phyloP scores from a whole-genome alignment of 2,888 invertebrate genomes.

The Spatulosminthurus flaviceps region DNA sequence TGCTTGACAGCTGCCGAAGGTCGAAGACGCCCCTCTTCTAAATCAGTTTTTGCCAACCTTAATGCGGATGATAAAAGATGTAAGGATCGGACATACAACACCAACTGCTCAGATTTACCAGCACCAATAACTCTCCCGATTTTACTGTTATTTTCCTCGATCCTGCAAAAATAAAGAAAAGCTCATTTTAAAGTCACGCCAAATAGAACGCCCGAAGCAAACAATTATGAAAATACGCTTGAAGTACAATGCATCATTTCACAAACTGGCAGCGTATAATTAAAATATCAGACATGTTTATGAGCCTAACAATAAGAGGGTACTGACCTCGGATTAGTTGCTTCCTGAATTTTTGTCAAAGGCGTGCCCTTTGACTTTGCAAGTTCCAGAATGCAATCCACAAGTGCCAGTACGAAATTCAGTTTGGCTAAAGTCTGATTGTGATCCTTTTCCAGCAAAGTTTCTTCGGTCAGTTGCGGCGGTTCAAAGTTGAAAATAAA shows the following conservation, averaged over 20 bases:
- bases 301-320: background rate
- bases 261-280: background rate
- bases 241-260: background rate
- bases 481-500: conserved; percentile 64
- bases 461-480: conserved; percentile 63
- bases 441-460: conserved; percentile 80
- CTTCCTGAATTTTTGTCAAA: conserved; percentile 66
- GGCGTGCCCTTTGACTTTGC: conserved; percentile 83
- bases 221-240: background rate
- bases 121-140: conserved; percentile 55
- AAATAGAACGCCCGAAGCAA: background rate
- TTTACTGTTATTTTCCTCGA: conserved; percentile 57
- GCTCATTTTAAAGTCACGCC: background rate
- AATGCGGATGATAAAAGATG: conserved; percentile 96
- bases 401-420: conserved; percentile 94
- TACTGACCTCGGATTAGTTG: conserved; percentile 48
- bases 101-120: conserved; percentile 77
- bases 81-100: conserved; percentile 87
- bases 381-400: conserved; percentile 92
- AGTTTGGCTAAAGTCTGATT: conserved; percentile 96
- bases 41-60: conserved; percentile 85
- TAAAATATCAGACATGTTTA: background rate
- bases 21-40: conserved; percentile 83
- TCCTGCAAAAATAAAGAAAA: conserved; percentile 44
- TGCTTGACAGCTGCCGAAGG: conserved; percentile 90